Percentiles rank a stretch among this genome's conserved stretches.
phyloP scores from a whole-genome alignment of 2,888 invertebrate species.

The Drosophila picticornis region DNA sequence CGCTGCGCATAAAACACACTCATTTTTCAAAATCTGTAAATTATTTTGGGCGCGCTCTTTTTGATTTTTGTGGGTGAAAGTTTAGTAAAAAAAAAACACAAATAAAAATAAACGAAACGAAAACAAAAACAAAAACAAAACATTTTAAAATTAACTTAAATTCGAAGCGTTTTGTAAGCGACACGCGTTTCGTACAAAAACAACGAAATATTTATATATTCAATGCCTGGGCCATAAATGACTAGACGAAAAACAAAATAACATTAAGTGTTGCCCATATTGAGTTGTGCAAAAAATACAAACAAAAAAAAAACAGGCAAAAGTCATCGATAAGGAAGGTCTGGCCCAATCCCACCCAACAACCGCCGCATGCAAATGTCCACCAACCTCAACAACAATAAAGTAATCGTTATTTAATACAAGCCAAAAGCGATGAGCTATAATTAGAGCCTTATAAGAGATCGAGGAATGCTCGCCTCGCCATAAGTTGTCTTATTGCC shows the following conservation, averaged over 20 bases:
- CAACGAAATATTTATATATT: constrained; percentile 43
- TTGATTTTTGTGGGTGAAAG: constrained; percentile 62
- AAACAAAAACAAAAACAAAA: constrained; percentile 1
- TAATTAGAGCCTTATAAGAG: constrained; percentile 43
- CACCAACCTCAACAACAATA: constrained; percentile 10
- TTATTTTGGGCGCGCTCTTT: constrained; percentile 1
- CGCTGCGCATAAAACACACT: constrained; percentile 5
- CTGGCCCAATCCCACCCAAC: constrained; percentile 13
- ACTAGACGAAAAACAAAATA: constrained; percentile 7
- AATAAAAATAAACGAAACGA: neutral
- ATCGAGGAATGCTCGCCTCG: constrained; percentile 23
- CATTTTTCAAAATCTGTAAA: neutral
- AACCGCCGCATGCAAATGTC: constrained; percentile 50
- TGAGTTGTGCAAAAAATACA: constrained; percentile 30
- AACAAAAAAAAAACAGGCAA: constrained; percentile 29
- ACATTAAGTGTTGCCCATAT: constrained; percentile 56
- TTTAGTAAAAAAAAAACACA: constrained; percentile 25
- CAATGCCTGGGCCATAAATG: constrained; percentile 74
- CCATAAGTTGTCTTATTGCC: constrained; percentile 39
- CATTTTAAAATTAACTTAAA: constrained; percentile 20
- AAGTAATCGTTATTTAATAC: constrained; percentile 45
- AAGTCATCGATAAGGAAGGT: constrained; percentile 62
- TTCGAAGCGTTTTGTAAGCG: constrained; percentile 53
- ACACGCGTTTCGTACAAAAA: constrained; percentile 46
- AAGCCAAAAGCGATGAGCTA: constrained; percentile 15